These are phyloP conservation scores for Papilio glaucus DNA, from an alignment of 1,140 invertebrate genomes.

Conservation along the genomic window DNA sequence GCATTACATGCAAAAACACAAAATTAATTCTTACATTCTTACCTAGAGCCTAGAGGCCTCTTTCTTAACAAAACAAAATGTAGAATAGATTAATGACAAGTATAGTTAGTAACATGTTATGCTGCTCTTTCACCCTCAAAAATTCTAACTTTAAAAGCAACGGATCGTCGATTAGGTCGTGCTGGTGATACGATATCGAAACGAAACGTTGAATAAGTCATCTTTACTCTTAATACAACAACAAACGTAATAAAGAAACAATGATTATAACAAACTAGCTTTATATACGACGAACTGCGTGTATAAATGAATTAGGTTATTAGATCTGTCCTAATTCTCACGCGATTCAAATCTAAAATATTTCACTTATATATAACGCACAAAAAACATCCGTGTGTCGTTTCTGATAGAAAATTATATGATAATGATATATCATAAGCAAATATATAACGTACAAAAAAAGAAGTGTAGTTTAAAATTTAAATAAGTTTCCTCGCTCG, in stretches of 20 bases:
- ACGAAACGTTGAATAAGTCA: not conserved
- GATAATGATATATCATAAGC: slow-evolving; percentile 17
- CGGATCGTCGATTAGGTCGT: not conserved
- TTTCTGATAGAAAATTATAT: slow-evolving; percentile 6
- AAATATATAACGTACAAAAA: not conserved
- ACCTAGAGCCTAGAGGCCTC: too few relatives aligned
- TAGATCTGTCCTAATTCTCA: not conserved
- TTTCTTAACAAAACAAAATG: not conserved
- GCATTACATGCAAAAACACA: too few relatives aligned
- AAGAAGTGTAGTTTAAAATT: slow-evolving; percentile 26
- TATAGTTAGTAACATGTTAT: not conserved
- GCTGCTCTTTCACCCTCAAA: too few relatives aligned
- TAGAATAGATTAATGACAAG: not conserved
- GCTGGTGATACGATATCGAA: not conserved
- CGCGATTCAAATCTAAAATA: not conserved
- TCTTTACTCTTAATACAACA: not conserved
- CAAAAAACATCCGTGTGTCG: slow-evolving; percentile 5
- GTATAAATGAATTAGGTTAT: slow-evolving; percentile 10
- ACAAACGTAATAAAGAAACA: not conserved
- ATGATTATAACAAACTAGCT: not conserved
- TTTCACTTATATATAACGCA: not conserved
- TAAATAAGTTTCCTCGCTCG: slow-evolving; percentile 27
- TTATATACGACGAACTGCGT: not conserved
- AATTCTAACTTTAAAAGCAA: not conserved
- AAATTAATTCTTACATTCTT: too few relatives aligned